phyloP scores from a whole-genome alignment of 2,113 vertebrate species.

The Epinephelus lanceolatus region DNA sequence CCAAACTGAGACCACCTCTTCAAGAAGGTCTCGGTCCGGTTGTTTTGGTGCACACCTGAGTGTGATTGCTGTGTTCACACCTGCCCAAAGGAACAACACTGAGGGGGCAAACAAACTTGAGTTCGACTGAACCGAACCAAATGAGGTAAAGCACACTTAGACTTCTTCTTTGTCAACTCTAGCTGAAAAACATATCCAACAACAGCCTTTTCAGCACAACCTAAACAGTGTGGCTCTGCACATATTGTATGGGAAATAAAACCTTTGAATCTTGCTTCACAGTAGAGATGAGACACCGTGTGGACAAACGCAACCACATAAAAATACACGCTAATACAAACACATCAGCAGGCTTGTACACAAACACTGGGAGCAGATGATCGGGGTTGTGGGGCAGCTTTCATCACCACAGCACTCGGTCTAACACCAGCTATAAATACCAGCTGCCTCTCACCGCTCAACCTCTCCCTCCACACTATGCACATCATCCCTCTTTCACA shows the following conservation, averaged over 20 bases:
- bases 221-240: not conserved
- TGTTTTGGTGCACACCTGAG: no score
- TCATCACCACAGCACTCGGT: constrained; percentile 70
- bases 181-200: not conserved
- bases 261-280: not conserved
- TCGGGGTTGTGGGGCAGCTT: constrained; percentile 64
- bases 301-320: constrained; percentile 19
- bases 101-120: no score
- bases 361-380: constrained; percentile 46
- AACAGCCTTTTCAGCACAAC: not conserved
- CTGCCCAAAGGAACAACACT: no score
- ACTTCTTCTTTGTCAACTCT: not conserved
- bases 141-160: no score
- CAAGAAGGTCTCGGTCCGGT: no score
- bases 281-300: constrained; percentile 1
- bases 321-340: constrained; percentile 36
- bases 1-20: no score
- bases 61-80: no score
- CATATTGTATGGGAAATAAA: not conserved
- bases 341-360: constrained; percentile 30
- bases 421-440: constrained; percentile 82
- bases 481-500: constrained; percentile 75
- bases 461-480: constrained; percentile 48
- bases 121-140: no score
- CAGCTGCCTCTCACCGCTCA: constrained; percentile 33